Evolutionary conservation across 2,797 vertebrate genomes (phyloP).

Genomic region (Orientallactaga sibirica): DNA sequence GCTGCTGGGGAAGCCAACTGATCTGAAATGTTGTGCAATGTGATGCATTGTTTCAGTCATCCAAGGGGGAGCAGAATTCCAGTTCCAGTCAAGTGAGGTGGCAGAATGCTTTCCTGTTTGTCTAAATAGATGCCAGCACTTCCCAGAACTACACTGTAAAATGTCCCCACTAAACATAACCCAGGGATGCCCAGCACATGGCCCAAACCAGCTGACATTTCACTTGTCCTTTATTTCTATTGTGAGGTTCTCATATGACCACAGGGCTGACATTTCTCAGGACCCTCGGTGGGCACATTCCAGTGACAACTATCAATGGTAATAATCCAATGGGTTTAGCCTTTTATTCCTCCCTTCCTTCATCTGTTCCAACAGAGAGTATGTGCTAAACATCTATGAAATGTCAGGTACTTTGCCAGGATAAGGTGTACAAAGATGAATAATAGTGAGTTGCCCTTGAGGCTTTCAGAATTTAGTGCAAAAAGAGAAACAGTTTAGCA

Average conservation of each 20-base stretch:
- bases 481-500: not conserved
- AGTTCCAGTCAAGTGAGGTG: conserved; percentile 51
- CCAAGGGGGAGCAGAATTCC: conserved; percentile 50
- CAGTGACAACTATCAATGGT: conserved; percentile 31
- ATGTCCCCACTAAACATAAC: conserved; percentile 32
- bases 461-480: conserved; percentile 38
- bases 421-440: conserved; percentile 38
- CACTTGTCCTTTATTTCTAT: conserved; percentile 48
- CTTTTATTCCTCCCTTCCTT: conserved; percentile 11
- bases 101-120: conserved; percentile 76
- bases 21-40: conserved; percentile 65
- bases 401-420: conserved; percentile 12
- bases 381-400: conserved; percentile 39
- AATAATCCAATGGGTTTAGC: conserved; percentile 29
- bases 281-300: conserved; percentile 43
- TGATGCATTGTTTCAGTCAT: conserved; percentile 62
- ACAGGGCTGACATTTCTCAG: conserved; percentile 48
- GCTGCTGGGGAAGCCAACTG: conserved; percentile 12
- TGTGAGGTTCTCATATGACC: conserved; percentile 40
- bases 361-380: not conserved
- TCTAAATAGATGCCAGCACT: conserved; percentile 71
- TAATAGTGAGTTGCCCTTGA: not conserved
- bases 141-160: conserved; percentile 76
- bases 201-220: conserved; percentile 57
- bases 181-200: conserved; percentile 26